These are phyloP conservation scores for Tridacna gigas DNA, from an alignment of 2,888 invertebrate species.

Conservation along the genomic window DNA sequence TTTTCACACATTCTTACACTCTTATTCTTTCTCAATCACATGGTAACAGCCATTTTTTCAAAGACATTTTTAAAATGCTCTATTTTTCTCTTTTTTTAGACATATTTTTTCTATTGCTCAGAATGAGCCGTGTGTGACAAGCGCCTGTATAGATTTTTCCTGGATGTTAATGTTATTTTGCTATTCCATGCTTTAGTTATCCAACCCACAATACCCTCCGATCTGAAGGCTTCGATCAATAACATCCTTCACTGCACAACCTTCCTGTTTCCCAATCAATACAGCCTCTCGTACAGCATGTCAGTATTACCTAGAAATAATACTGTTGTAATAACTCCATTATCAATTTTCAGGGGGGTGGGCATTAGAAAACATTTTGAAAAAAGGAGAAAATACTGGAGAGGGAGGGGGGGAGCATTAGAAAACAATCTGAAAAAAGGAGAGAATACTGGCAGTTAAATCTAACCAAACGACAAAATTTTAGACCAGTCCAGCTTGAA, in stretches of 20 bases:
- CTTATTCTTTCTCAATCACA: slow-evolving; percentile 10
- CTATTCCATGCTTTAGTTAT: slow-evolving; percentile 49
- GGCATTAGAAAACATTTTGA: too few species aligned
- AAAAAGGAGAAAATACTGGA: too few species aligned
- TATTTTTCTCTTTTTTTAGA: slow-evolving; percentile 9
- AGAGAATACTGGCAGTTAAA: too few species aligned
- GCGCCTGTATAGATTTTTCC: slow-evolving; percentile 38
- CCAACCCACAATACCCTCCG: slow-evolving; percentile 36
- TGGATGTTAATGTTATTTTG: slow-evolving; percentile 50
- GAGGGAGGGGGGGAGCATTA: too few species aligned
- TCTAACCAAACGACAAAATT: too few species aligned
- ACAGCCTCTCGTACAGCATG: neutral
- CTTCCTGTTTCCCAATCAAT: slow-evolving; percentile 7
- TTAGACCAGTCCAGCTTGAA: too few species aligned
- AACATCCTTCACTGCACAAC: neutral
- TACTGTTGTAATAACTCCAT: too few species aligned
- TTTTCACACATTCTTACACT: neutral
- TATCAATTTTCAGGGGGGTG: too few species aligned
- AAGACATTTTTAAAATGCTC: neutral
- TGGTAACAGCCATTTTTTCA: neutral
- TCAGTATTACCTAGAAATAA: neutral
- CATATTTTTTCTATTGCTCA: slow-evolving; percentile 11
- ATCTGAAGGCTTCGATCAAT: slow-evolving; percentile 21
- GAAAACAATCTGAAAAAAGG: too few species aligned
- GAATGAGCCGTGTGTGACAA: neutral